Evolutionary conservation across 2,113 vertebrate species (phyloP).

Genomic region (Cryptomyrus ogoouensis): DNA sequence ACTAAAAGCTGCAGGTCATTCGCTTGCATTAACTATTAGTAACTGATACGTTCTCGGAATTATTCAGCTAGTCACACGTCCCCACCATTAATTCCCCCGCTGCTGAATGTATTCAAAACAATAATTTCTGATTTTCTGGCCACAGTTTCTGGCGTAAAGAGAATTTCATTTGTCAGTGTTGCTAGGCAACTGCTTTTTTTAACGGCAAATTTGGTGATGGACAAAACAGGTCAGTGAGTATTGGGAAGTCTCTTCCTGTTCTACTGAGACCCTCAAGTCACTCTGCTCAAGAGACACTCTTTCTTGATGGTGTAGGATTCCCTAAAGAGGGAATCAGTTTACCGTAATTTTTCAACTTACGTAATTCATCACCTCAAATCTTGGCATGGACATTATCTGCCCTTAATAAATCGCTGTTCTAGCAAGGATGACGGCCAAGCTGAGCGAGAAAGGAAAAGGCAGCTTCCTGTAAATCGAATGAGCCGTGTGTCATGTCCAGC

Average conservation of each 20-base stretch:
- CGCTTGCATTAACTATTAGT: not conserved
- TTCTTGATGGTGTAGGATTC: not conserved
- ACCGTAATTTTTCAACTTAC: not conserved
- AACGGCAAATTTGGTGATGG: not conserved
- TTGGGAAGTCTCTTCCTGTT: not conserved
- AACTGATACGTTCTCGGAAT: not conserved
- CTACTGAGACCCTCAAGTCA: not conserved
- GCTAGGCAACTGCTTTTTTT: constrained; percentile 12
- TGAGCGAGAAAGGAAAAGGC: no score
- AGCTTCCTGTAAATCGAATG: not conserved
- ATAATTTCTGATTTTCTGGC: not conserved
- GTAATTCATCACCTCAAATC: not conserved
- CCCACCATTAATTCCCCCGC: no score
- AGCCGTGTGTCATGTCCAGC: not conserved
- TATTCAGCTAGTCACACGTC: not conserved
- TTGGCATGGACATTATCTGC: not conserved
- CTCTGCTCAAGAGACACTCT: not conserved
- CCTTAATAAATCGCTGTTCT: not conserved
- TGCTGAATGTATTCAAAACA: not conserved
- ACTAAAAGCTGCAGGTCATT: not conserved
- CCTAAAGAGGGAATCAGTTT: not conserved
- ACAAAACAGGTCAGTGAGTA: not conserved
- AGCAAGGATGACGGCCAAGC: not conserved
- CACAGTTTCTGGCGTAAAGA: not conserved
- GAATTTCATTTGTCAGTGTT: not conserved